Evolutionary conservation across 2,888 invertebrate species (phyloP), one percentile per base, ranked within the genome.

Genomic region (Caenorhabditis afra): DNA sequence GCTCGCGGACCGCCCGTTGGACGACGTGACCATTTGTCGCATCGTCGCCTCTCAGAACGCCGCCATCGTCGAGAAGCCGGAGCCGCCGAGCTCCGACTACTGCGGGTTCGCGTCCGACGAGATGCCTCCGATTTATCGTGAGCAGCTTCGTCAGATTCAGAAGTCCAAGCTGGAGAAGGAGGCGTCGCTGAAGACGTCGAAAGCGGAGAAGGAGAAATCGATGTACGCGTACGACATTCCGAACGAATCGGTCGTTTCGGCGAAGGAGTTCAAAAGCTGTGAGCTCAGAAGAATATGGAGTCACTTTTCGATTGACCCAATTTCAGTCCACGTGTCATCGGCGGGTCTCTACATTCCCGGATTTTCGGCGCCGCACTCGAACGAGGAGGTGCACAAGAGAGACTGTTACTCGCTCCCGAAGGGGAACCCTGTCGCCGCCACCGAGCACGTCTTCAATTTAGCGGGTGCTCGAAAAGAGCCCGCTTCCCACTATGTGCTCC

Each of bases 61-160:
- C 4, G 29, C 47, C 18, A 20, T 1, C 41, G 12, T 35, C 45
- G 23, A 22, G 20, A 45, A 59, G 16, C 23, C 16, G 10, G 55
- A 5, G 8, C 14, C 29, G 16, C 61, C 53, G 3, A 44, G 23
- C 5, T 78, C 77, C 61, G 77, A 78, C 55, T 78, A 78, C 58
- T 78, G 77, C 64, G 77, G 77, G 16, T 78, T 78, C 23, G 77
- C 66, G 23, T 58, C 55, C 29, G 77, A 78, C 20, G 77, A 78
- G 5, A 55, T 78, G 14, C 77, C 77, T 16, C 77, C 71, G 0
- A 23, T 78, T 37, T 78, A 78, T 35, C 77, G 77, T 49, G 65
- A 65, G 16, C 77, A 78, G 44, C 16, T 77, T 0, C 68, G 70
- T 29, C 22, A 44, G 20, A 22, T 23, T 12, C 64, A 64, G 49